phyloP scores from a whole-genome alignment of 2,797 vertebrate species.

The Atherinosoma microstoma region DNA sequence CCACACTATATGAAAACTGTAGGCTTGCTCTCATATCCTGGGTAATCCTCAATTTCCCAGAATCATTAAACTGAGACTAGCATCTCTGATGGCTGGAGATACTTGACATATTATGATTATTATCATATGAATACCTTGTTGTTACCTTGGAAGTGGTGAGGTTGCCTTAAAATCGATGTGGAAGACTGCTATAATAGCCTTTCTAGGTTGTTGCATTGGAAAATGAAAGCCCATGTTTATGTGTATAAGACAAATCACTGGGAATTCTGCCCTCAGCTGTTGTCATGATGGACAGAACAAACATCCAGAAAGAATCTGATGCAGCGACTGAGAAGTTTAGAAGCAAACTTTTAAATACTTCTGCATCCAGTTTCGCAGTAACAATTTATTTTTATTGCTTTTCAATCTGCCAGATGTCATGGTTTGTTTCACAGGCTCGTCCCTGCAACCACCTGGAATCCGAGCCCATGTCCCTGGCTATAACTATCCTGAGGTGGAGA shows the following conservation, averaged over 20 bases:
- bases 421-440: slow-evolving; percentile 55
- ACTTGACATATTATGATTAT: slow-evolving; percentile 85
- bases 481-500: slow-evolving; percentile 58
- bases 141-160: slow-evolving; percentile 75
- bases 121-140: slow-evolving; percentile 82
- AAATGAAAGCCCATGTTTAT: slow-evolving; percentile 64
- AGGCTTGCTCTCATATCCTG: slow-evolving; percentile 84
- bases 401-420: slow-evolving; percentile 55
- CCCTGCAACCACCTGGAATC: slow-evolving; percentile 62
- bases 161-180: slow-evolving; percentile 76
- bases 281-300: slow-evolving; percentile 78
- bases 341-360: slow-evolving; percentile 54
- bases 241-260: slow-evolving; percentile 66
- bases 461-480: slow-evolving; percentile 43
- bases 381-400: slow-evolving; percentile 52
- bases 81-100: slow-evolving; percentile 83
- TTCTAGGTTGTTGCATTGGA: slow-evolving; percentile 67
- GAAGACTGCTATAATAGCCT: slow-evolving; percentile 78
- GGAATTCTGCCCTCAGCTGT: slow-evolving; percentile 77
- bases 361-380: slow-evolving; percentile 39
- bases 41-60: slow-evolving; percentile 86
- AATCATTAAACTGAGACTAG: slow-evolving; percentile 86
- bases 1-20: slow-evolving; percentile 86
- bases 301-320: slow-evolving; percentile 49
- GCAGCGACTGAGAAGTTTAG: slow-evolving; percentile 36